These are phyloP conservation scores for Papilio elwesi DNA, from an alignment of 2,888 invertebrate species.

Conservation along the genomic window DNA sequence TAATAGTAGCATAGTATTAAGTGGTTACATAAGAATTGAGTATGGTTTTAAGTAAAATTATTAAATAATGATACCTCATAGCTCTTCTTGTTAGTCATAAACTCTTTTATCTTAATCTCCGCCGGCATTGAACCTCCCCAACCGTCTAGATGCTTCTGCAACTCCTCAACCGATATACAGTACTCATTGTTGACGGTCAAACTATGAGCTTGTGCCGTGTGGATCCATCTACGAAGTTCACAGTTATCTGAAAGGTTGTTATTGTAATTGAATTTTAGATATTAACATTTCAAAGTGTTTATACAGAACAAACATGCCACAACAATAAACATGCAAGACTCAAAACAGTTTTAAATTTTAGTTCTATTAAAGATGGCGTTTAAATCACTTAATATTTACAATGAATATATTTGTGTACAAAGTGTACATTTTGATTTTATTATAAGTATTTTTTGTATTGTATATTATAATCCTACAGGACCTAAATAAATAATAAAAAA, in stretches of 20 bases:
- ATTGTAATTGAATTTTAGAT: neutral
- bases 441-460: too few relatives aligned
- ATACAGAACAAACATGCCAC: too few relatives aligned
- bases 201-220: slow-evolving; percentile 56
- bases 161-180: slow-evolving; percentile 71
- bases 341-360: too few relatives aligned
- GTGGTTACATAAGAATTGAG: neutral
- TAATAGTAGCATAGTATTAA: neutral
- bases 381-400: too few relatives aligned
- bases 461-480: too few relatives aligned
- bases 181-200: slow-evolving; percentile 65
- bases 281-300: neutral
- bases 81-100: slow-evolving; percentile 92
- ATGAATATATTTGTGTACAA: too few relatives aligned
- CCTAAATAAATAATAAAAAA: too few relatives aligned
- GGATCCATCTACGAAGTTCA: slow-evolving; percentile 62
- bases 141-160: slow-evolving; percentile 63
- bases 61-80: slow-evolving; percentile 86
- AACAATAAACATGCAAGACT: too few relatives aligned
- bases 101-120: slow-evolving; percentile 83
- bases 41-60: neutral
- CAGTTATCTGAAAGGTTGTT: slow-evolving; percentile 51
- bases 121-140: slow-evolving; percentile 64
- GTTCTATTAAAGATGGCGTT: too few relatives aligned
- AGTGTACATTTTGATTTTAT: too few relatives aligned